These are phyloP conservation scores for Anastrepha ludens DNA, from an alignment of 1,140 invertebrate species.

Conservation along the genomic window DNA sequence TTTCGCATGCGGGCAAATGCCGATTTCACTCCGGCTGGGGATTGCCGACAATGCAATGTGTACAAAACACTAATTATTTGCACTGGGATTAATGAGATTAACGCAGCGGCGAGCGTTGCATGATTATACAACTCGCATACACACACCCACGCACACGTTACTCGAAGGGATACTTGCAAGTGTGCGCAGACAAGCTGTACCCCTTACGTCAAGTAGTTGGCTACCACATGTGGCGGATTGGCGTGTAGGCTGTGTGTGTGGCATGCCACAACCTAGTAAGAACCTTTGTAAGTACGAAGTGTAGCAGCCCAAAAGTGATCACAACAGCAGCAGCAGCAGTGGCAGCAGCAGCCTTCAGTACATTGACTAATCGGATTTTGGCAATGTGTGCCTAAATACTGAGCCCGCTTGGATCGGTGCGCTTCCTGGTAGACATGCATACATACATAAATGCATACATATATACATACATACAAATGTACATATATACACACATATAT, in stretches of 20 bases:
- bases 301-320: background rate
- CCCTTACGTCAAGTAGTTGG: conserved; percentile 23
- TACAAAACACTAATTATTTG: conserved; percentile 73
- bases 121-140: conserved; percentile 19
- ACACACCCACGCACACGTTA: background rate
- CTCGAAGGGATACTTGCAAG: background rate
- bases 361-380: conserved; percentile 44
- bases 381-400: conserved; percentile 40
- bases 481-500: background rate
- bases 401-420: background rate
- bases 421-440: background rate
- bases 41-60: conserved; percentile 61
- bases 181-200: background rate
- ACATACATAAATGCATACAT: too few species aligned
- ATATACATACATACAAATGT: background rate
- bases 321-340: background rate
- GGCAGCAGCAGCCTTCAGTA: background rate
- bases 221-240: conserved; percentile 12
- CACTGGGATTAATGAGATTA: conserved; percentile 73
- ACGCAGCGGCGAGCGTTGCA: conserved; percentile 58
- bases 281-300: background rate
- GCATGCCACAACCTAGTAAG: conserved; percentile 15
- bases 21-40: conserved; percentile 53
- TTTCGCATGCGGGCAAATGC: conserved; percentile 14
- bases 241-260: conserved; percentile 52